phyloP scores from a whole-genome alignment of 2,113 vertebrate species.

The Phycodurus eques region DNA sequence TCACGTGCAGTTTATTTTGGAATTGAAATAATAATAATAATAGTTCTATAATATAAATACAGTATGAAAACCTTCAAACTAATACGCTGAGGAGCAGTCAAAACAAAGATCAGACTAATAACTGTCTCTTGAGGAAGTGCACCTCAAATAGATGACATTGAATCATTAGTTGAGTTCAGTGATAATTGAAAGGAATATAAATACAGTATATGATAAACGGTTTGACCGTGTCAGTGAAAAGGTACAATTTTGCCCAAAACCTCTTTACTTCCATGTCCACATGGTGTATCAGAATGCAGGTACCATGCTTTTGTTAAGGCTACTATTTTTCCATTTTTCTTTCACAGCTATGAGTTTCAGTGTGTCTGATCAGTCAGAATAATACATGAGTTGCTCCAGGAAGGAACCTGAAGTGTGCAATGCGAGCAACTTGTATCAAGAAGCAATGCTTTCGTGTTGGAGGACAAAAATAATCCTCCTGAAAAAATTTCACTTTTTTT shows the following conservation, averaged over 20 bases:
- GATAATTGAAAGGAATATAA: neutral
- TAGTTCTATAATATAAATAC: neutral
- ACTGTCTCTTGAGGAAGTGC: neutral
- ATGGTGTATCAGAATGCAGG: neutral
- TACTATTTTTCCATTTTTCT: constrained; percentile 11
- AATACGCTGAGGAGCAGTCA: neutral
- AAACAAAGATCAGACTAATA: neutral
- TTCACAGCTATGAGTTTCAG: constrained; percentile 17
- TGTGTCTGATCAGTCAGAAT: constrained; percentile 37
- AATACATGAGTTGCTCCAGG: constrained; percentile 32
- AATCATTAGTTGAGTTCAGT: neutral
- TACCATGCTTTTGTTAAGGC: neutral
- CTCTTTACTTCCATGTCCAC: neutral
- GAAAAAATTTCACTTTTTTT: neutral
- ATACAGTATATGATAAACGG: neutral
- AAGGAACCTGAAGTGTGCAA: constrained; percentile 21
- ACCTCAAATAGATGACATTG: neutral
- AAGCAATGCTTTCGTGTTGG: constrained; percentile 12
- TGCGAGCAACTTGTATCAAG: constrained; percentile 17
- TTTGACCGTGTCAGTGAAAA: neutral
- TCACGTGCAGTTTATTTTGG: neutral
- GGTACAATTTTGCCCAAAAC: neutral
- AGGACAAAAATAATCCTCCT: neutral
- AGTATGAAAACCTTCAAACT: neutral
- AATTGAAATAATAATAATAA: neutral